Conservation (phyloP, 1,140 invertebrate species). For the Trigoniulus corallinus region DNA sequence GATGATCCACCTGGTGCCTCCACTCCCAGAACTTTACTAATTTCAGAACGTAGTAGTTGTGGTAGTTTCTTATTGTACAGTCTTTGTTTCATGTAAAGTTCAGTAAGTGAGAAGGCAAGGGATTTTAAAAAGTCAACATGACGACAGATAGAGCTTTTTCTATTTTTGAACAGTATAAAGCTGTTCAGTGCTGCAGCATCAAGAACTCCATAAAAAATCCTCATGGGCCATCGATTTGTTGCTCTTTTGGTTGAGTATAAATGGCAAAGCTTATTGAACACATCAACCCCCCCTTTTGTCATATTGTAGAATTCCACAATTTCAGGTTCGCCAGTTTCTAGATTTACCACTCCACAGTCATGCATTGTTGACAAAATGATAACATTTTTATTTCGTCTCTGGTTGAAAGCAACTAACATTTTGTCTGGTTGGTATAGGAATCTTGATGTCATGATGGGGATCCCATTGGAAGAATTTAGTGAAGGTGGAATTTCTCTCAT, state of each 20-base stretch:
- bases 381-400: neutral
- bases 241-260: neutral
- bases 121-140: neutral
- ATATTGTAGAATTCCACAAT: neutral
- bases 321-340: neutral
- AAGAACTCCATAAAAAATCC: neutral
- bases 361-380: neutral
- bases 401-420: neutral
- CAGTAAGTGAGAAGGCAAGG: neutral
- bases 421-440: neutral
- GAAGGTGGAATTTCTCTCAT: neutral
- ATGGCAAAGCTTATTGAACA: neutral
- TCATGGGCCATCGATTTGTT: neutral
- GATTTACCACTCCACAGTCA: neutral
- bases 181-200: neutral
- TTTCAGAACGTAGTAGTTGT: neutral
- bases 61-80: neutral
- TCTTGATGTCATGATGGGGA: neutral
- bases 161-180: neutral
- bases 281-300: neutral
- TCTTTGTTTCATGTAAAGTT: neutral
- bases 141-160: neutral
- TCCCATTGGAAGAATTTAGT: neutral
- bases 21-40: neutral
- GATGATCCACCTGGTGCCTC: neutral